Base-by-base conservation (phyloP, 2,113 vertebrate genomes). In the Arizona elegans region DNA sequence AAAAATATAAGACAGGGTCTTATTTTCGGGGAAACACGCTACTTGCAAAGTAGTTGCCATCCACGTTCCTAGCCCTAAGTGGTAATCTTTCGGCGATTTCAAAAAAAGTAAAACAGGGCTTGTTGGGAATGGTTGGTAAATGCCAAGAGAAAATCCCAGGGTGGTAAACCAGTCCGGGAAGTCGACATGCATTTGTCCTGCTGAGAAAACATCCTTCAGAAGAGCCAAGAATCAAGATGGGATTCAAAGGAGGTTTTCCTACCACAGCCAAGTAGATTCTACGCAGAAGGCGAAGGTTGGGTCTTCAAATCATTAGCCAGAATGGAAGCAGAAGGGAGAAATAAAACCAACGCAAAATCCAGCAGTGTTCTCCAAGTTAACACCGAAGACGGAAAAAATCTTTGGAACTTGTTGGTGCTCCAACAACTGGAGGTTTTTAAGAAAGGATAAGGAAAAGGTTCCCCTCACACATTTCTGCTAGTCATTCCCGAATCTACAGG, bases 201-300 rank as follows among this genome's bases (percentile, higher is more conserved):
- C 29, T 70, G 29, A 70, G 29, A 6, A 70, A n/a, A n/a, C 15
- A 70, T 13, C 65, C 26, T 70, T 15, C 26, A 2, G 62, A 15
- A n/a, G 3, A n/a, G 62, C 62, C 65, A 70, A 70, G 65, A 70
- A 70, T 70, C 65, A 6, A 13, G 65, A 70, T 70, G 5, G 24
- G 3, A 12, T 54, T 62, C 8, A 1, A 62, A 59, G 24, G 23
- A 26, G 59, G 9, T n/a, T 62, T 65, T n/a, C 62, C 62, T 65
- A n/a, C 50, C 12, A 1, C 47, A 21, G 50, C 5, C 15, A 23
- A 2, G 15, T 11, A 47, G 55, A 56, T 15, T 17, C 12, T 4
- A 9, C 85, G 59, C 29, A 95, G 95, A 92, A 93, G 94, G 89
- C 93, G 26, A 88, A 92, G 90, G 90, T 93, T 55, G 95, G 43